phyloP scores from a whole-genome alignment of 2,888 invertebrate species.

The Leptogaster cylindrica region DNA sequence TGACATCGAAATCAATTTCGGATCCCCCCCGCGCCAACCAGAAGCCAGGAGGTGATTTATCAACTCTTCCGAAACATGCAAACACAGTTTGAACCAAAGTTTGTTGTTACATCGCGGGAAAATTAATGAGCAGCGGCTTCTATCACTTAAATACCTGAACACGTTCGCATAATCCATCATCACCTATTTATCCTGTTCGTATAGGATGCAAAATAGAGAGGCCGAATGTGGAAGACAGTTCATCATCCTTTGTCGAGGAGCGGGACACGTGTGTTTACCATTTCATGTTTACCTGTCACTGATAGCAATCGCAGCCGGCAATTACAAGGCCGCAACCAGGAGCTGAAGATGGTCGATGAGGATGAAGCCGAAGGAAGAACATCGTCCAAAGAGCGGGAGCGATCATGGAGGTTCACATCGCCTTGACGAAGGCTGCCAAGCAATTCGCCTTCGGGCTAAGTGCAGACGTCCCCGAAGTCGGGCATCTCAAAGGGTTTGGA shows the following conservation, averaged over 20 bases:
- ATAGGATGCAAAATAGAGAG: conserved; percentile 25
- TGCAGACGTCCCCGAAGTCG: conserved; percentile 29
- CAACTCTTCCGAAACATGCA: conserved; percentile 26
- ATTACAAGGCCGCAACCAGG: conserved; percentile 16
- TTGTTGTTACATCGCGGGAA: conserved; percentile 29
- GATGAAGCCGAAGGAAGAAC: too few species aligned
- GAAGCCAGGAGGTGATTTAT: conserved; percentile 37
- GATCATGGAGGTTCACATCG: neutral
- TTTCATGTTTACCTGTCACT: conserved; percentile 26
- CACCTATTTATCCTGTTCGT: conserved; percentile 32
- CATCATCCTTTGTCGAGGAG: conserved; percentile 11
- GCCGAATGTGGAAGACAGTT: conserved; percentile 18
- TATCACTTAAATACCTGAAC: conserved; percentile 45
- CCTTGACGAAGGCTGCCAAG: conserved; percentile 30
- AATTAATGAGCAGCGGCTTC: conserved; percentile 40
- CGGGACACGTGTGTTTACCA: conserved; percentile 39
- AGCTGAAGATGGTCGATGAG: too few species aligned
- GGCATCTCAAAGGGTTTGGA: conserved; percentile 32
- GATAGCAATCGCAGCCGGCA: conserved; percentile 20
- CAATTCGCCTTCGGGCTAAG: conserved; percentile 32
- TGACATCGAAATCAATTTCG: conserved; percentile 37
- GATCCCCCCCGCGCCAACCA: neutral
- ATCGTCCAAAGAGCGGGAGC: neutral
- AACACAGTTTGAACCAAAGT: conserved; percentile 3
- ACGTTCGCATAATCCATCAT: conserved; percentile 47